These are phyloP conservation scores for Cantharis lateralis DNA, from an alignment of 2,888 invertebrate species.

Conservation along the genomic window DNA sequence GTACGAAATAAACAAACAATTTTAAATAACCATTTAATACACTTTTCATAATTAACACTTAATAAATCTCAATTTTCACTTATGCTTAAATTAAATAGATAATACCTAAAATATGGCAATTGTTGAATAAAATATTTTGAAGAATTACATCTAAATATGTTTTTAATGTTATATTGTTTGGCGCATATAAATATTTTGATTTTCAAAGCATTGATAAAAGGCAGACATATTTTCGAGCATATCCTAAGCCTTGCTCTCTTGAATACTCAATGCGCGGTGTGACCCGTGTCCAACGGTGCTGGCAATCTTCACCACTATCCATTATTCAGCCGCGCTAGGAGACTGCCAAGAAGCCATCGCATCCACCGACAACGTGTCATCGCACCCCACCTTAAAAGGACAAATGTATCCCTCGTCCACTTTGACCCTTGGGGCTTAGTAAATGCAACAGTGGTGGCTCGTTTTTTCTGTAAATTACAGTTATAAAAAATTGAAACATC, in stretches of 20 bases:
- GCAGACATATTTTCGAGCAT: constrained; percentile 30
- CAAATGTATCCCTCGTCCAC: constrained; percentile 53
- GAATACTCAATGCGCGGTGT: constrained; percentile 48
- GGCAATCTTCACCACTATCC: constrained; percentile 50
- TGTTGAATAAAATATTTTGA: no score
- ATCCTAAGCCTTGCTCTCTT: constrained; percentile 33
- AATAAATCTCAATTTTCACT: background rate
- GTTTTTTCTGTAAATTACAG: constrained; percentile 14
- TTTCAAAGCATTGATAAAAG: constrained; percentile 27
- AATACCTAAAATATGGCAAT: no score
- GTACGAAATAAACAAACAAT: constrained; percentile 8
- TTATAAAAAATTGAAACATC: constrained; percentile 1
- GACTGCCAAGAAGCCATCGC: constrained; percentile 53
- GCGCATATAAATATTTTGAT: constrained; percentile 28
- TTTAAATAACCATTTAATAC: background rate
- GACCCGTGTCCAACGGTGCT: constrained; percentile 53
- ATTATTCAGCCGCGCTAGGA: constrained; percentile 52
- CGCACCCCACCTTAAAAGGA: constrained; percentile 42
- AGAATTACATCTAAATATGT: background rate
- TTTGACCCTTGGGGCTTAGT: constrained; percentile 44
- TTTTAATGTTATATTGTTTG: constrained; percentile 27
- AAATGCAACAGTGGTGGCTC: constrained; percentile 28
- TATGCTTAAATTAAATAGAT: background rate
- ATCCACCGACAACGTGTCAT: constrained; percentile 50
- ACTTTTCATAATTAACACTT: background rate